Evolutionary conservation across 2,113 vertebrate species (phyloP), one percentile per base, ranked within the genome.

Genomic region (Sclerurus mexicanus): DNA sequence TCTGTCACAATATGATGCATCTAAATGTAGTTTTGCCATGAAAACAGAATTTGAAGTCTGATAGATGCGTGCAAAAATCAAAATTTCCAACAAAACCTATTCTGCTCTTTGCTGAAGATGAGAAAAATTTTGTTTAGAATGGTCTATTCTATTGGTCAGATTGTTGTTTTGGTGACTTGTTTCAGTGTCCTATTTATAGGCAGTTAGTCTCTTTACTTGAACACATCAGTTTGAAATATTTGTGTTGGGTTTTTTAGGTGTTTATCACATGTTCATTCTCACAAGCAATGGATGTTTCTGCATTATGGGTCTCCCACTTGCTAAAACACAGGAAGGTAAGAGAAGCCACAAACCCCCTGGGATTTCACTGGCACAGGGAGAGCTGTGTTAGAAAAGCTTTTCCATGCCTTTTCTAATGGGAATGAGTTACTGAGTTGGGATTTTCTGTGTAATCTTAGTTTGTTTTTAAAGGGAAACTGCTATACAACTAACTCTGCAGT

Each of bases 221-320:
- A 86, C n/a, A 20, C 6, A 40, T 50, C 4, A 39, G 18, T 63
- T 40, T 74, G 40, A 66, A 81, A 42, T 77, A 6, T 24, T 91
- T 87, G 14, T 53, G 30, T 68, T 25, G 71, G 21, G 1, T 12
- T 89, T 93, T 87, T 93, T 76, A 99, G 99, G 98, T 68, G 96
- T 97, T 69, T 99, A 98, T 95, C 98, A 99, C 67, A 96, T 99
- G 90, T 98, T 99, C 62, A 94, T 99, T 73, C 98, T 99, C 69
- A 98, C 98, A 14, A 98, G 96, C 58, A 98, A 94, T 87, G 99
- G 99, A 16, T 98, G 99, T 91, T 99, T 99, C 96, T 99, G 98
- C 87, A 97, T 99, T 92, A 97, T 98, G 94, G 98, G 99, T 79
- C 98, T 99, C 56, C 98, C 98, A n/a, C 97, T 99, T 97, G 96